These are phyloP conservation scores for Drosophila cyrtoloma DNA, from an alignment of 2,888 invertebrate genomes.

Conservation along the genomic window DNA sequence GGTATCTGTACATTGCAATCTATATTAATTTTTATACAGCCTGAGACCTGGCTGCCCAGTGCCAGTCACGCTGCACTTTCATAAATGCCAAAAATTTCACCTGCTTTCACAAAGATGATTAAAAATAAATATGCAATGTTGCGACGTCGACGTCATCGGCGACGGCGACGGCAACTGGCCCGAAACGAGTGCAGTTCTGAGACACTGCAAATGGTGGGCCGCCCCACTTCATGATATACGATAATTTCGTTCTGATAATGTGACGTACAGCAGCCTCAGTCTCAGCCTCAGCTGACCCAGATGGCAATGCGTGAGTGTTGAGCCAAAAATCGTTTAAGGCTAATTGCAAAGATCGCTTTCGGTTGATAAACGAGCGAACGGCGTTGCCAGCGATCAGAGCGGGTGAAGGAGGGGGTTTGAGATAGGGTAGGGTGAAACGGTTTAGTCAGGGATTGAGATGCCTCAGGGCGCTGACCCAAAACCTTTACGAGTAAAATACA, in stretches of 20 bases:
- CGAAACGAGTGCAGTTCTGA: conserved; percentile 68
- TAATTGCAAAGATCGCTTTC: conserved; percentile 82
- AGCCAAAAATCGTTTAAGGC: conserved; percentile 82
- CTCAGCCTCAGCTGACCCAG: conserved; percentile 62
- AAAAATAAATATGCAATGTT: conserved; percentile 78
- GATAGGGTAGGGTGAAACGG: conserved; percentile 53
- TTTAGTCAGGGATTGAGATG: conserved; percentile 48
- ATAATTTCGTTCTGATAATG: conserved; percentile 82
- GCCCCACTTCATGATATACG: conserved; percentile 75
- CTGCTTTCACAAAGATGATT: conserved; percentile 83
- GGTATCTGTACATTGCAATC: conserved; percentile 78
- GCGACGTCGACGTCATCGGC: conserved; percentile 29
- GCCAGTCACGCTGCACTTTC: conserved; percentile 81
- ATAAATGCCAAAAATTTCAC: conserved; percentile 83
- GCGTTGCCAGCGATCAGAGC: conserved; percentile 17
- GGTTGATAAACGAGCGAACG: conserved; percentile 71
- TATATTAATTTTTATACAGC: conserved; percentile 82
- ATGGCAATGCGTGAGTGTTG: conserved; percentile 79
- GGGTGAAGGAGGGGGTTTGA: conserved; percentile 23
- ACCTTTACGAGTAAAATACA: conserved; percentile 62
- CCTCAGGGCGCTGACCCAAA: conserved; percentile 76
- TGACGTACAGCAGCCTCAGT: conserved; percentile 67
- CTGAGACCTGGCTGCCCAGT: conserved; percentile 33
- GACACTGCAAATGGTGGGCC: conserved; percentile 29
- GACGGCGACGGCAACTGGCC: conserved; percentile 11